phyloP scores from a whole-genome alignment of 2,888 invertebrate species.

The Peribatodes rhomboidaria region DNA sequence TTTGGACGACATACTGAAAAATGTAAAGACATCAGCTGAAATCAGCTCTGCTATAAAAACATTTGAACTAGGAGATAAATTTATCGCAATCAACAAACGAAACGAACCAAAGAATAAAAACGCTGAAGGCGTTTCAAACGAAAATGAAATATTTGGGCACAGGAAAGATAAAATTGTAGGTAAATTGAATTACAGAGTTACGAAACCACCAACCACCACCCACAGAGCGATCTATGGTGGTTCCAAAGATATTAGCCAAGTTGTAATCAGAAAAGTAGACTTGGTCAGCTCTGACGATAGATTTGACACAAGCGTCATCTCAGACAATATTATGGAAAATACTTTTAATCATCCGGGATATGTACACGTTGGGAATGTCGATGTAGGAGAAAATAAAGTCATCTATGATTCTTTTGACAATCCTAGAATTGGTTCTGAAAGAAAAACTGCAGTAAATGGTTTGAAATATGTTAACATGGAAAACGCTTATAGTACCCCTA shows the following conservation, averaged over 20 bases:
- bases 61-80: neutral
- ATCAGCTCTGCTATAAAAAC: neutral
- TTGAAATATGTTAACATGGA: neutral
- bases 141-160: neutral
- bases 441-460: too few species aligned
- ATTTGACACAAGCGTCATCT: neutral
- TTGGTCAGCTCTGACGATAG: neutral
- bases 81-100: neutral
- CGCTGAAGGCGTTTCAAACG: neutral
- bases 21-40: neutral
- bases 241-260: neutral
- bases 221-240: too few species aligned
- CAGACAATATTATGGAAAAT: neutral
- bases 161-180: neutral
- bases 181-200: neutral
- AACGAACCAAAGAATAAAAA: neutral
- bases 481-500: neutral
- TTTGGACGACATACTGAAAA: slow-evolving; percentile 2
- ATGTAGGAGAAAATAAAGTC: neutral
- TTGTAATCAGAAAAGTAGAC: slow-evolving; percentile 4
- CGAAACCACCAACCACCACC: too few species aligned
- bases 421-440: neutral
- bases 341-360: neutral
- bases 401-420: neutral
- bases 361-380: neutral